phyloP scores from a whole-genome alignment of 2,113 vertebrate genomes.

The Hemibagrus wyckioides region DNA sequence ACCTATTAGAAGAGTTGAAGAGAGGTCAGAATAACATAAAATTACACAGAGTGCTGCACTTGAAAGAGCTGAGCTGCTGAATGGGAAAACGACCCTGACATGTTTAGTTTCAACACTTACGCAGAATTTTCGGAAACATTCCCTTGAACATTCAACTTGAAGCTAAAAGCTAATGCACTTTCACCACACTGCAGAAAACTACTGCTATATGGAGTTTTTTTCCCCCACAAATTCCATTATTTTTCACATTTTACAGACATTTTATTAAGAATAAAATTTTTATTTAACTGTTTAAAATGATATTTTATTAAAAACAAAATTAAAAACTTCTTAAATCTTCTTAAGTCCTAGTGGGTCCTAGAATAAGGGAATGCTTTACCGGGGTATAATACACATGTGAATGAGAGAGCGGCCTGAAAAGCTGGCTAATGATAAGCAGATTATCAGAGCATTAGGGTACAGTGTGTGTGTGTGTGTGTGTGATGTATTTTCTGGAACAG shows the following conservation, averaged over 20 bases:
- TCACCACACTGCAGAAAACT: not conserved
- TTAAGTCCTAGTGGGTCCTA: not conserved
- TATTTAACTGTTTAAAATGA: too few species aligned
- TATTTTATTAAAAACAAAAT: too few species aligned
- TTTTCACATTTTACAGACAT: not conserved
- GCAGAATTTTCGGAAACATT: not conserved
- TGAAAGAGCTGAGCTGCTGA: constrained; percentile 35
- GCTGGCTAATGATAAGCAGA: constrained; percentile 20
- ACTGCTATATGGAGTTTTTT: not conserved
- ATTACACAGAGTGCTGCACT: constrained; percentile 38
- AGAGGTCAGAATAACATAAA: constrained; percentile 53
- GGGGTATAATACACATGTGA: not conserved
- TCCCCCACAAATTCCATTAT: not conserved
- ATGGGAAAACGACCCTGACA: constrained; percentile 32
- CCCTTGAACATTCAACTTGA: not conserved
- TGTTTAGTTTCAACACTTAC: constrained; percentile 24
- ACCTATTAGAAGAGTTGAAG: constrained; percentile 57
- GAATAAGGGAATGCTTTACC: not conserved
- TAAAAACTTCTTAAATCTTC: not conserved
- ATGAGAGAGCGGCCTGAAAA: constrained; percentile 5
- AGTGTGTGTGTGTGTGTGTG: constrained; percentile 21
- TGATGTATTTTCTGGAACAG: constrained; percentile 34
- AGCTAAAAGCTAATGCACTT: too few species aligned
- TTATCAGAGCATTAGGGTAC: not conserved
- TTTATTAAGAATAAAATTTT: too few species aligned